phyloP scores from a whole-genome alignment of 2,113 vertebrate species.

The Melozone crissalis region DNA sequence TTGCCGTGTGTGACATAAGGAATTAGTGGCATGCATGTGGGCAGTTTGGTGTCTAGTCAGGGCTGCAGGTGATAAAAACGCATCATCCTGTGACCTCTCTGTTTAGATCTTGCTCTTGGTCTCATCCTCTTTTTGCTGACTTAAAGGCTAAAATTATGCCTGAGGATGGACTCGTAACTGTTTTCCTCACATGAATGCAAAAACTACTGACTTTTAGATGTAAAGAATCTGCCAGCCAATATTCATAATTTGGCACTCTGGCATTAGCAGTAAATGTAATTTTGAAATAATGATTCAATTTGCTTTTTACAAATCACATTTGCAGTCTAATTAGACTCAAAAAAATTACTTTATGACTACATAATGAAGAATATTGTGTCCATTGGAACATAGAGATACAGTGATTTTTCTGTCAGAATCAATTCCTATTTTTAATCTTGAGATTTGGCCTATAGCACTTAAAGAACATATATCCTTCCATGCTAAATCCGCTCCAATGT shows the following conservation, averaged over 20 bases:
- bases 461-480: background rate
- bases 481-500: background rate
- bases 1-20: background rate
- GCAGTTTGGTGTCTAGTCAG: background rate
- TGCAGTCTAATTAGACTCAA: background rate
- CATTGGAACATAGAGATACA: background rate
- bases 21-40: background rate
- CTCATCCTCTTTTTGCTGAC: background rate
- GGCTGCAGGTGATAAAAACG: background rate
- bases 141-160: background rate
- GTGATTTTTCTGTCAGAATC: background rate
- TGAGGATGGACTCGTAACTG: background rate
- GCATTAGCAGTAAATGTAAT: background rate
- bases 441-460: background rate
- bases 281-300: background rate
- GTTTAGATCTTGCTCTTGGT: background rate
- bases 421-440: slow-evolving; percentile 15
- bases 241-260: background rate
- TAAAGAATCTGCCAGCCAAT: background rate
- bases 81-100: background rate
- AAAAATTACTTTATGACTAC: background rate
- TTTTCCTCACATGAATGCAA: background rate
- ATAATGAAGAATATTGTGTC: background rate
- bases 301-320: background rate
- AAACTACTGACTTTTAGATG: background rate